phyloP scores from a whole-genome alignment of 2,113 vertebrate species.

The Chaetodon trifascialis region DNA sequence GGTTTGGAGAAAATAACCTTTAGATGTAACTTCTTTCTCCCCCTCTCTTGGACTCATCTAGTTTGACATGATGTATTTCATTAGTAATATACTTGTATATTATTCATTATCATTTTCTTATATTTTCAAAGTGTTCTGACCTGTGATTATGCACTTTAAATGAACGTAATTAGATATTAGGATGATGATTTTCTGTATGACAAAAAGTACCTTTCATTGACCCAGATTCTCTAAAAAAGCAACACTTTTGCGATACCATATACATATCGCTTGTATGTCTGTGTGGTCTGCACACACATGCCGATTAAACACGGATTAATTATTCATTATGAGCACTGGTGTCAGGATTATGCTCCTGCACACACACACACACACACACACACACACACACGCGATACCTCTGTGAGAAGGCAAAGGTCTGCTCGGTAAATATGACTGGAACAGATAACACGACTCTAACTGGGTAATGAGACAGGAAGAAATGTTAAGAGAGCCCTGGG shows the following conservation, averaged over 20 bases:
- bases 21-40: not conserved
- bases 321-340: slow-evolving; percentile 9
- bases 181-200: too few relatives aligned
- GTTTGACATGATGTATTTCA: too few relatives aligned
- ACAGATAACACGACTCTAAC: slow-evolving; percentile 66
- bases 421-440: slow-evolving; percentile 69
- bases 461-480: slow-evolving; percentile 69
- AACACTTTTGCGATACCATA: too few relatives aligned
- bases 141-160: not conserved
- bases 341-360: slow-evolving; percentile 2
- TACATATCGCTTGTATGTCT: not conserved
- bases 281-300: not conserved
- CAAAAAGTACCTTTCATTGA: not conserved
- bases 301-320: slow-evolving; percentile 23
- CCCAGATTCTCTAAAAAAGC: not conserved
- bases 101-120: too few relatives aligned
- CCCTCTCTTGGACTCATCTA: too few relatives aligned
- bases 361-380: too few relatives aligned
- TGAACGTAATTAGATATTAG: not conserved
- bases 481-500: slow-evolving; percentile 62
- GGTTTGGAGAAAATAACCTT: not conserved
- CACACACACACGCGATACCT: slow-evolving; percentile 7
- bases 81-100: too few relatives aligned
- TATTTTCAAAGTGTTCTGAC: too few relatives aligned
- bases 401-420: slow-evolving; percentile 56